Evolutionary conservation across 2,113 vertebrate species (phyloP), one percentile per base, ranked within the genome.

Genomic region (Actinemys pallida): DNA sequence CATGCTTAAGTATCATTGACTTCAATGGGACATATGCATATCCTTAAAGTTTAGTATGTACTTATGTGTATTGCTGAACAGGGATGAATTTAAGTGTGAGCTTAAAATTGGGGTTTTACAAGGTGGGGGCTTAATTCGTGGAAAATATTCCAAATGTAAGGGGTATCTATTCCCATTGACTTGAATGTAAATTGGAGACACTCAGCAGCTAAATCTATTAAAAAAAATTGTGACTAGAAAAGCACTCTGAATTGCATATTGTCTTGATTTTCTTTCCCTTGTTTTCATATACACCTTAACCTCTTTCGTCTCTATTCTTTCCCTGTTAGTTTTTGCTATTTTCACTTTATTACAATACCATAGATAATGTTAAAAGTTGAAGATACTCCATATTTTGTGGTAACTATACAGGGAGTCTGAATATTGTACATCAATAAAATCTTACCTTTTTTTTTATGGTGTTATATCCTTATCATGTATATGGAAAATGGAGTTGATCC

Each of bases 111-210:
- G 53, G 17, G 47, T 59, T 84, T 89, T 54, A 80, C 59, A 49
- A 39, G 75, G 5, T 75, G 39, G 13, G 59, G 3, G 29, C 75
- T 90, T 75, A 75, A 14, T 87, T 83, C 14, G 14, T 80, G 35
- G 3, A 27, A 31, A 31, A 29, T 27, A 13, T 80, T 50, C 65
- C 83, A 59, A 72, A 72, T 72, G 6, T 39, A 39, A 89, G 72
- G 3, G 3, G 5, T 69, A 39, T 47, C 29, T 27, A 1, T 0
- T 0, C 1, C n/a, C 92, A 72, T 25, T 35, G 12, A 53, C 59
- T 14, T 59, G 57, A 3, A 39, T 69, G 8, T 69, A 19, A 57
- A 17, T 31, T 27, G 24, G 24, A 86, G 83, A 53, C 25, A 79
- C 3, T 69, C 35, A 86, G 13, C 13, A 72, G 13, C 10, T n/a